Base-by-base conservation (phyloP, 2,113 vertebrate genomes). In the Lepus timidus region DNA sequence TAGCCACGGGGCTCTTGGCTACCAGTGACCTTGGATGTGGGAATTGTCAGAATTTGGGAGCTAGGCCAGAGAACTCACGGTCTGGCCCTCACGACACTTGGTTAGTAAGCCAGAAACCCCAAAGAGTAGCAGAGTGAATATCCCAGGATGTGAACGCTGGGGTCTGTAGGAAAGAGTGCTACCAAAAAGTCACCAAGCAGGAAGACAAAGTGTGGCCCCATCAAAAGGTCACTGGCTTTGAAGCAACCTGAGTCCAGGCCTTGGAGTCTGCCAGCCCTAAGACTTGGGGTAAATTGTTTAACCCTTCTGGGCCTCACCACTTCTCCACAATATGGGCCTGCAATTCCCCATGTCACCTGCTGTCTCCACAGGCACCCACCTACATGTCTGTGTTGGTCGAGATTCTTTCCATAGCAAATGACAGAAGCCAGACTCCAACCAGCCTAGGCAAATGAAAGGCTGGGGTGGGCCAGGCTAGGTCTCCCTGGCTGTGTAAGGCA, bases 21-120 rank as follows among this genome's bases (percentile, higher is more conserved):
- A 33, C 79, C 61, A 79, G 80, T 44, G n/a, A 85, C 74, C 88
- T 88, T 84, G 44, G 65, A 88, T 93, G 17, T 36, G 36, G 61
- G 27, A 58, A 23, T 9, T 61, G 39, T 31, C 10, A 68, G 79
- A 55, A 52, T 17, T 70, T 90, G 68, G 88, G 83, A 79, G 92
- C 49, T 1, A 9, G 36, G 88, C 83, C 52, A 33, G 70, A 91
- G 64, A 71, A 88, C 51, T n/a, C 88, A 64, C 0, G 4, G 1
- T 52, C 7, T 8, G 49, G 39, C 16, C 33, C 52, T 62, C 22
- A 22, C 4, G 19, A 27, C 39, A 23, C 39, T 22, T 70, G 51
- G 79, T 70, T 20, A 83, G 61, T 31, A n/a, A 85, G n/a, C 9
- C 65, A 79, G 64, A 70, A 71, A 73, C 14, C 58, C 31, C 2